These are phyloP conservation scores for Euphydryas editha DNA, from an alignment of 2,888 invertebrate genomes.

Conservation along the genomic window DNA sequence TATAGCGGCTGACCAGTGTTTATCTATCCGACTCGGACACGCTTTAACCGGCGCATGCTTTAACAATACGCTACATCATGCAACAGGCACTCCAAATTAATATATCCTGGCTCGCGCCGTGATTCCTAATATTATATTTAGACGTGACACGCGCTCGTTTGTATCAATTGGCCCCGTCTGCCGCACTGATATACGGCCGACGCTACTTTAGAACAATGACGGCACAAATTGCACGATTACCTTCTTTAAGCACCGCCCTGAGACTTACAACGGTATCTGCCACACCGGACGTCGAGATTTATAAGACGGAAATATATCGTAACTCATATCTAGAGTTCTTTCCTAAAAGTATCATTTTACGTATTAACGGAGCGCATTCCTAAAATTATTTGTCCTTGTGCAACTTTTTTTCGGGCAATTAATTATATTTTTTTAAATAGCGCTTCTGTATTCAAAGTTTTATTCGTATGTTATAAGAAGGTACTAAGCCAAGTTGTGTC, in stretches of 20 bases:
- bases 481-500: conserved; percentile 26
- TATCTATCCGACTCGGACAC: conserved; percentile 35
- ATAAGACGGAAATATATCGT: conserved; percentile 35
- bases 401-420: not conserved
- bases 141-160: conserved; percentile 83
- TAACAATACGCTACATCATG: conserved; percentile 64
- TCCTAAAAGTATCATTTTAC: not conserved
- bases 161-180: conserved; percentile 82
- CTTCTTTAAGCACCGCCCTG: conserved; percentile 66
- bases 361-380: not conserved
- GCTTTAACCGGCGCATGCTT: conserved; percentile 55
- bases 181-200: conserved; percentile 80
- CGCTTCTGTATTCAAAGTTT: too few relatives aligned
- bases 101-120: conserved; percentile 84
- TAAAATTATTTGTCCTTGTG: not conserved
- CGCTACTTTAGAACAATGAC: conserved; percentile 83
- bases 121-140: conserved; percentile 85
- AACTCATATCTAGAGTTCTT: conserved; percentile 26
- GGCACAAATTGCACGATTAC: conserved; percentile 81
- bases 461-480: conserved; percentile 11
- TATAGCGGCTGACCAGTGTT: conserved; percentile 15
- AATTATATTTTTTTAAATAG: not conserved
- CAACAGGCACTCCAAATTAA: conserved; percentile 79
- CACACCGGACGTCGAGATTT: conserved; percentile 38
- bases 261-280: conserved; percentile 49